Evolutionary conservation across 2,888 invertebrate genomes (phyloP), one percentile per base, ranked within the genome.

Genomic region (Mimumesa dahlbomi): DNA sequence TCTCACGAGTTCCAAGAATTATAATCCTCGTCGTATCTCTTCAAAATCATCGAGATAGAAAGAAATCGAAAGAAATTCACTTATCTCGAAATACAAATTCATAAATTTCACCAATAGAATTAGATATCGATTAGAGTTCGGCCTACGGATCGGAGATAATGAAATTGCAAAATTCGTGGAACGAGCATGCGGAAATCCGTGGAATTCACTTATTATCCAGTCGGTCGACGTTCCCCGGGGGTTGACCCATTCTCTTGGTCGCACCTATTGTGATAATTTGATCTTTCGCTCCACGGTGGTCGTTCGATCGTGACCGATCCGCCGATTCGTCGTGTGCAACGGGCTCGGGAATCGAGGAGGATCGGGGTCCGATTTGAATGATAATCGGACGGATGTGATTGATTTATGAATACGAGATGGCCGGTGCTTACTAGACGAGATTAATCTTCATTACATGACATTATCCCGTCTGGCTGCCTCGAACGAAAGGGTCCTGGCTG

Each of bases 371-470:
- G 81, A 86, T 87, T 83, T 84, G 80, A 86, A 87, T 86, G 85
- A 85, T 85, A 83, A 88, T 87, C 84, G 79, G 79, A 84, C 73
- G 79, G 75, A 76, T 66, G 72, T 74, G 84, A 86, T 86, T 87
- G 86, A 88, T 87, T 87, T 85, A 85, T 81, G 83, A 76, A 82
- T 78, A 69, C 79, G 64, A 73, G 54, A 67, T 61, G 72, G 64
- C 40, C 68, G 75, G 48, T 65, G 73, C 66, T 62, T 52, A 57
- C 77, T 77, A 70, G 70, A 73, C 77, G 69, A 84, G 80, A 87
- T 87, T 85, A 87, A 87, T 87, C 85, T 86, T 86, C 84, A 85
- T 87, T 87, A 85, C 79, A 73, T 68, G 82, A 85, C 79, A 82
- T 85, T 84, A 84, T 83, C 67, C 73, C 72, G 71, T 72, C 70